A percentile compares a stretch with the other conserved stretches of the same genome.
Evolutionary conservation across 2,797 vertebrate genomes (phyloP).

Genomic region (Crotalus adamanteus): DNA sequence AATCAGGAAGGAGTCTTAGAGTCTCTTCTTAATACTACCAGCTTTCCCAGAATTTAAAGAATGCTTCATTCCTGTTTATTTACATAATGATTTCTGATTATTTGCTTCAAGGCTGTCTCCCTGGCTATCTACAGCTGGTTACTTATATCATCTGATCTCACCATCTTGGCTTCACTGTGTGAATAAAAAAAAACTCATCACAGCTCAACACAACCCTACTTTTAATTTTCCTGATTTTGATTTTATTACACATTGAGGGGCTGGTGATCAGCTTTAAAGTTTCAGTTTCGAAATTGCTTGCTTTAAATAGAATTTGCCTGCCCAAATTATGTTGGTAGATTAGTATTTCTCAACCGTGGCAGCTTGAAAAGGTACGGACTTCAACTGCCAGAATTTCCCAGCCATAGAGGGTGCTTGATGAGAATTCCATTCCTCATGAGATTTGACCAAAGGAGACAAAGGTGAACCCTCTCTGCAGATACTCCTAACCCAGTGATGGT

Average conservation of each 20-base stretch:
- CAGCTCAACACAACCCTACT: not conserved
- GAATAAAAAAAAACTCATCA: not conserved
- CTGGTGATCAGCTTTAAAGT: not conserved
- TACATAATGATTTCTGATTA: not conserved
- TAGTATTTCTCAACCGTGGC: not conserved
- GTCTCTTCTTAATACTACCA: not conserved
- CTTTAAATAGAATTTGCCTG: not conserved
- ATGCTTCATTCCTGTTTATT: not conserved
- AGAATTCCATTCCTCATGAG: not conserved
- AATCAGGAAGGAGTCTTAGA: not conserved
- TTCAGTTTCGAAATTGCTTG: not conserved
- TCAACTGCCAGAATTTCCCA: not conserved
- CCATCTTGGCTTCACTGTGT: not conserved
- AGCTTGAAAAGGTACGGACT: not conserved
- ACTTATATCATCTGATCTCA: not conserved
- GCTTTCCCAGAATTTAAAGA: not conserved
- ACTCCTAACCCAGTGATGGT: not conserved
- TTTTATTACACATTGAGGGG: not conserved
- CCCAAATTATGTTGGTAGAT: not conserved
- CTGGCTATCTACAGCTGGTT: not conserved
- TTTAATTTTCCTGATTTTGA: not conserved
- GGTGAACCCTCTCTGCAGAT: not conserved
- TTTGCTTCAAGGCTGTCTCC: not conserved
- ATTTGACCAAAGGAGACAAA: not conserved
- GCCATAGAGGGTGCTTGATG: not conserved